Base-by-base conservation (phyloP, 1,140 invertebrate genomes). In the Chymomyza costata region DNA sequence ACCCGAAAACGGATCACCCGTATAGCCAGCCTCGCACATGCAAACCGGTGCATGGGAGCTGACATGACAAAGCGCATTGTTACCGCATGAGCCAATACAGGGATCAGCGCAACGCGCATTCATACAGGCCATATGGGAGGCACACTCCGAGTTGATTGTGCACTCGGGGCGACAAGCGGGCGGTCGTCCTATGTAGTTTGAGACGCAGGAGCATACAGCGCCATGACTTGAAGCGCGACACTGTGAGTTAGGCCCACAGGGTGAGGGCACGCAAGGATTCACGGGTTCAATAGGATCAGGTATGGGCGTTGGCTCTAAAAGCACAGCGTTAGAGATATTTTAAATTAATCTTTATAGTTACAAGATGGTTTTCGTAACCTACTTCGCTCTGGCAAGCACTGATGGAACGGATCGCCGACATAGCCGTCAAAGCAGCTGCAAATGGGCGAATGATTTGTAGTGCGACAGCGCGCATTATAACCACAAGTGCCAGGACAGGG, bases 371-470 rank as follows among this genome's bases (percentile, higher is more conserved):
- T 25, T 11, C 21, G 8, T 6, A 44, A 78, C 81, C 54, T 85
- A 85, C 83, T 85, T 83, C 61, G 61, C 43, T 85, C 71, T 2
- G 71, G 76, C 16, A 76, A 10, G 43, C 83, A 85, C 48, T 85
- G 80, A 48, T 91, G 90, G 83, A 94, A 93, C 8, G 94, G 93
- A 89, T 95, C 93, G 10, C 94, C 94, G 5, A 89, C 90, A 67
- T 89, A 94, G 6, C 92, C 92, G 19, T 88, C 87, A 8, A 89
- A 87, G 78, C 94, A 95, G 74, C 90, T 93, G 83, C 94, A 95
- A 34, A 94, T 91, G 11, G 94, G 93, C 76, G 90, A 93, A 76
- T 95, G 94, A 69, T 93, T 94, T 15, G 94, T 90, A n/a, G 94
- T 92, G 83, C 91, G 90, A 83, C 94, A 96, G 39, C 90, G 87